Evolutionary conservation across 1,140 invertebrate genomes (phyloP).

Genomic region (Lepidurus arcticus): DNA sequence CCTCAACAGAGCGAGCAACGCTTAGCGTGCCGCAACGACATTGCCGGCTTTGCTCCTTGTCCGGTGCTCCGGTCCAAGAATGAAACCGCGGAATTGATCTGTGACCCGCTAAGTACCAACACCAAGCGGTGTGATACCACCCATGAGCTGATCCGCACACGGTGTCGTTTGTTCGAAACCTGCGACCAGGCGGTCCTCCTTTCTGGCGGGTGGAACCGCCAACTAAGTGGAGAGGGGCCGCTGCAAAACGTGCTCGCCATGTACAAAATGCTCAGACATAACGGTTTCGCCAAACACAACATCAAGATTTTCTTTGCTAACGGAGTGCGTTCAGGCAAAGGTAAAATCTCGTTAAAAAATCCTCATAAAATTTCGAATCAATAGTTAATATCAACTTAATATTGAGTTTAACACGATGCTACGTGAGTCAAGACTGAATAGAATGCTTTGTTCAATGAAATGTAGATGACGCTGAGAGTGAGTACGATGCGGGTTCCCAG

Average conservation of each 20-base stretch:
- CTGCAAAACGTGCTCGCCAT: conserved; percentile 45
- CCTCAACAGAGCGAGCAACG: conserved; percentile 39
- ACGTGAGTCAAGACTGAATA: neutral
- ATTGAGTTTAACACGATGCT: neutral
- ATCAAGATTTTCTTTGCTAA: conserved; percentile 55
- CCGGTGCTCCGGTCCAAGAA: conserved; percentile 44
- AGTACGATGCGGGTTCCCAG: neutral
- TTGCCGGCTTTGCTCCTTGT: conserved; percentile 46
- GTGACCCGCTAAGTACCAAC: conserved; percentile 49
- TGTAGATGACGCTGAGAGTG: neutral
- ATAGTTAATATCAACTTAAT: neutral
- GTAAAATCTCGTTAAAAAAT: neutral
- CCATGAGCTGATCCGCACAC: conserved; percentile 44
- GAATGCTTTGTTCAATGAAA: neutral
- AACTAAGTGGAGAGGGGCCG: conserved; percentile 43
- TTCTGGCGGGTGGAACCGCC: conserved; percentile 53
- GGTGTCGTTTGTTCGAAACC: conserved; percentile 50
- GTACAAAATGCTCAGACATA: conserved; percentile 46
- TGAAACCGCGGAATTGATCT: conserved; percentile 45
- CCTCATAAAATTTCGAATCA: neutral
- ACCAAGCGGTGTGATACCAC: conserved; percentile 48
- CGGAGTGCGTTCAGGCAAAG: conserved; percentile 40
- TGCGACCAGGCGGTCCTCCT: conserved; percentile 53
- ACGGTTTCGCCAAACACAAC: conserved; percentile 49
- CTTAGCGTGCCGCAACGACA: conserved; percentile 42